Conservation (phyloP, 2,797 vertebrate species). For the Mionectes olivaceus region DNA sequence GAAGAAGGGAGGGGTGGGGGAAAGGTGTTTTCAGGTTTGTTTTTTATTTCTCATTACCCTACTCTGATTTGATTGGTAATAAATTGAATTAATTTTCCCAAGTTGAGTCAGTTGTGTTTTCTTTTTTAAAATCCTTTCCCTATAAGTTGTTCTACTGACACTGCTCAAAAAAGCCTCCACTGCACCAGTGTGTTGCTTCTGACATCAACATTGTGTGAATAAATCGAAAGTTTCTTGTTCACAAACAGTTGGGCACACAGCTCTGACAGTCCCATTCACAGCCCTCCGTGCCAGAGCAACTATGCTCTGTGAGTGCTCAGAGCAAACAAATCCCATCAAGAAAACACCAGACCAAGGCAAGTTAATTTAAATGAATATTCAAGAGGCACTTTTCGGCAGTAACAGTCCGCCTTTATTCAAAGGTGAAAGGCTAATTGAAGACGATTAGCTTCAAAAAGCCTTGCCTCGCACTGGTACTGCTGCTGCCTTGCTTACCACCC, state of each 20-base stretch:
- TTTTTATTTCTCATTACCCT: neutral
- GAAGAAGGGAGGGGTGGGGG: neutral
- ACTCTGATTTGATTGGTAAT: neutral
- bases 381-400: slow-evolving; percentile 38
- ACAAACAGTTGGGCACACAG: neutral
- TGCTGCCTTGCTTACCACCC: neutral
- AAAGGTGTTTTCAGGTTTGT: neutral
- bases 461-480: neutral
- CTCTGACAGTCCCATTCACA: neutral
- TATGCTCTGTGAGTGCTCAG: neutral
- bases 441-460: neutral
- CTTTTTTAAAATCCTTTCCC: neutral
- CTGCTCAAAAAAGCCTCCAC: neutral
- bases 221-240: neutral
- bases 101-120: neutral
- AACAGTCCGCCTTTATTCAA: neutral
- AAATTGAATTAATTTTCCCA: neutral
- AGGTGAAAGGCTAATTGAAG: slow-evolving; percentile 53
- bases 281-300: neutral
- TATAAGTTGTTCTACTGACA: neutral
- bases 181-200: neutral
- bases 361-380: slow-evolving; percentile 48
- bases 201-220: neutral
- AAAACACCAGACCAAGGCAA: neutral
- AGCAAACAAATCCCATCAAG: neutral